phyloP scores from a whole-genome alignment of 2,797 vertebrate species.

The Pantherophis alleghaniensis region DNA sequence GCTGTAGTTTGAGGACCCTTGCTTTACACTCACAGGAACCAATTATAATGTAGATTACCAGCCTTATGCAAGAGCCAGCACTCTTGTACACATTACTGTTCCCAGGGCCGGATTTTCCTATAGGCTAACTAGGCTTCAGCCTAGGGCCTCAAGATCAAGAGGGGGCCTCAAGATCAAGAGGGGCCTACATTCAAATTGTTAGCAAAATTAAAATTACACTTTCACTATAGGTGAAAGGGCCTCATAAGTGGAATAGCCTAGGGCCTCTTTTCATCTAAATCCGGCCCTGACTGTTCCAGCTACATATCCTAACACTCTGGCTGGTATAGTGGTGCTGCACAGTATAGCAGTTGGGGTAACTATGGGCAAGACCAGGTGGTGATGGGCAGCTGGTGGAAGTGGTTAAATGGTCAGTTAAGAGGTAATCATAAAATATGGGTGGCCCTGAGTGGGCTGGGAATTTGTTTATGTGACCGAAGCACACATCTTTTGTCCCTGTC shows the following conservation, averaged over 20 bases:
- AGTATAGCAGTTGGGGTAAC: not conserved
- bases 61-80: not conserved
- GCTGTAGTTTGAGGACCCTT: too few relatives aligned
- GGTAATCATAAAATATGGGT: not conserved
- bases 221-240: too few relatives aligned
- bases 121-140: too few relatives aligned
- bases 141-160: too few relatives aligned
- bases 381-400: not conserved
- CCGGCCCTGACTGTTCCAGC: not conserved
- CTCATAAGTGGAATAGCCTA: too few relatives aligned
- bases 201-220: too few relatives aligned
- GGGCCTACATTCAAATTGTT: too few relatives aligned
- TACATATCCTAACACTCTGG: not conserved
- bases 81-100: not conserved
- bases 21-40: not conserved
- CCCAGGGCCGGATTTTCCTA: too few relatives aligned
- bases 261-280: too few relatives aligned
- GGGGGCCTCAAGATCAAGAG: too few relatives aligned
- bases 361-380: not conserved
- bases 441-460: not conserved
- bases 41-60: not conserved
- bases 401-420: not conserved
- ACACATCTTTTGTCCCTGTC: not conserved
- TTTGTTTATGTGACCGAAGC: not conserved
- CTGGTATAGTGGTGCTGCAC: not conserved